Evolutionary conservation across 2,113 vertebrate species (phyloP), one percentile per base, ranked within the genome.

Genomic region (Hypanus sabinus): DNA sequence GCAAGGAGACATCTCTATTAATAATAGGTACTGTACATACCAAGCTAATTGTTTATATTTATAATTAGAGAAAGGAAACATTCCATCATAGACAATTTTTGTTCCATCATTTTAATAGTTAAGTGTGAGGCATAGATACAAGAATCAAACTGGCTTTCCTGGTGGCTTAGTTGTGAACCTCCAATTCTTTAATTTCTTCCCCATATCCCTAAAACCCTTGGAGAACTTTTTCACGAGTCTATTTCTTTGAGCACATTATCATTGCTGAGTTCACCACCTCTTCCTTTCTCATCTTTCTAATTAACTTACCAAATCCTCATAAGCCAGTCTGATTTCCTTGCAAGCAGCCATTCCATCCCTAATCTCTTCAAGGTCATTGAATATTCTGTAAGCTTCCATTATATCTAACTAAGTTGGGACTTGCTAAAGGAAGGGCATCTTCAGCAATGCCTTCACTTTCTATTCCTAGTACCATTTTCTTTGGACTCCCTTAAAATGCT

Each of bases 1-100:
- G 94, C 97, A 97, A 1, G 98, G 97, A 0, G 98, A 99, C 95
- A 94, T 99, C 95, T 98, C 98, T 88, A 95, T 98, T 46, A 98
- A 98, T 95, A 99, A 99, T 96, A 98, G 97, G 98, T 98, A 77
- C 16, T 65, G 20, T 36, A n/a, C 8, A 20, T n/a, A 81, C 1
- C 55, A 75, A 81, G 27, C 36, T 94, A n/a, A 94, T 11, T 57
- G 24, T 55, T 46, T 36, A n/a, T 60, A 12, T 79, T 77, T 76
- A 36, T 60, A 77, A 18, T 90, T 65, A 6, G 85, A 88, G 27
- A 88, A 46, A 46, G 46, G 46, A 46, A 46, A 46, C 46, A 0
- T 46, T 46, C 46, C 46, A 46, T 46, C 46, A 46, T 3, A 46
- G 4, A 18, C 12, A 33, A 33, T 2, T 18, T 90, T 65, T 65